Base-by-base conservation (phyloP, 2,797 vertebrate species). In the Taenioides sp. region DNA sequence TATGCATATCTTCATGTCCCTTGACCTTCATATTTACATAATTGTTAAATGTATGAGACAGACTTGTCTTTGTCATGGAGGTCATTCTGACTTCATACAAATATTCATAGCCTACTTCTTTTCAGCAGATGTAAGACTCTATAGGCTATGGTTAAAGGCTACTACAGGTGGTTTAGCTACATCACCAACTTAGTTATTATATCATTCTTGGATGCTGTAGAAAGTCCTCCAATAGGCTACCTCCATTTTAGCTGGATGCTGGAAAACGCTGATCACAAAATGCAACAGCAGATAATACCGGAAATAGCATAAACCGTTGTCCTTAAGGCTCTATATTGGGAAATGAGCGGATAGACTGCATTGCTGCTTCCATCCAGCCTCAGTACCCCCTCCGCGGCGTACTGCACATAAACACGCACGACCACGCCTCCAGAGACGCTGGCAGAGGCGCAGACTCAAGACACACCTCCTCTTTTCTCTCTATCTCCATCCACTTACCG, bases 391-490 rank as follows among this genome's bases (percentile, higher is more conserved):
- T 50, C 43, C 52, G 31, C 72, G 27, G 18, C 67, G 47, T 25
- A 65, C 65, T 70, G 66, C 49, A 76, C 70, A 66, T 85, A 87
- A 85, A 82, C 82, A 86, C 81, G 79, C 88, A 86, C 88, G 77
- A 59, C 85, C 88, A 89, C 91, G 85, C 89, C 89, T 37, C 87
- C 90, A 61, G 77, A 87, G 77, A 65, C 87, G 81, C 86, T 84
- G 74, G 72, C 84, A 89, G 77, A 87, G 37, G 81, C 92, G 83
- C 90, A 91, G 83, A 69, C 88, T 84, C 85, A 80, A 27, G 88
- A 91, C 88, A 89, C 90, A 81, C 90, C 90, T 86, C 91, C 92
- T 86, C 65, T 64, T 75, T 40, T 40, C 70, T 81, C 76, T 84
- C 84, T 84, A 86, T 84, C 89, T 79, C 83, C 70, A 76, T 74